Percentiles rank a stretch among this genome's conserved stretches.
Evolutionary conservation across 2,113 vertebrate species (phyloP).

Genomic region (Lichenostomus cassidix): DNA sequence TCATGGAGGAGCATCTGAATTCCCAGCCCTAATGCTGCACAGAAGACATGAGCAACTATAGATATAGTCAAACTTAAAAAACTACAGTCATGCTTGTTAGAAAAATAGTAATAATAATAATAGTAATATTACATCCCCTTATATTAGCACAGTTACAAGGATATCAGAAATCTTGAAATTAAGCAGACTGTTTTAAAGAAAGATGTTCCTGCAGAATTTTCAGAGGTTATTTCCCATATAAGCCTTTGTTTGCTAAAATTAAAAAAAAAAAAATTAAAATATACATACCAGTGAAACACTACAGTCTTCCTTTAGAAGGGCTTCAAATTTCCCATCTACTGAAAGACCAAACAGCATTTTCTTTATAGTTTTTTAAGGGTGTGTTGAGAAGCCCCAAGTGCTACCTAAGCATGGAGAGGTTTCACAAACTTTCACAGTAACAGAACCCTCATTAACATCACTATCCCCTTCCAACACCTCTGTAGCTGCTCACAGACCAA

Average conservation of each 20-base stretch:
- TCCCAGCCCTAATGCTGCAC: neutral
- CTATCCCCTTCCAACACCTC: rapidly evolving
- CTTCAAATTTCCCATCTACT: neutral
- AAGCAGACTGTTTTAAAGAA: neutral
- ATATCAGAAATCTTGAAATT: neutral
- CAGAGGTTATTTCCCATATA: neutral
- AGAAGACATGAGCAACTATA: neutral
- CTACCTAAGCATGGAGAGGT: rapidly evolving
- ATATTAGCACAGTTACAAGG: neutral
- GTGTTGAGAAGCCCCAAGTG: neutral
- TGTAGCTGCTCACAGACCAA: rapidly evolving
- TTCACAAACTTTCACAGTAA: no score
- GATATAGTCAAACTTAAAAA: neutral
- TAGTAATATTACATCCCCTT: neutral
- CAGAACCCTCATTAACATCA: rapidly evolving
- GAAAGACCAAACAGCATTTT: neutral
- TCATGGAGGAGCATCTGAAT: neutral
- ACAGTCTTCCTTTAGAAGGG: neutral
- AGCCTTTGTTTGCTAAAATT: neutral
- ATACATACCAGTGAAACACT: neutral
- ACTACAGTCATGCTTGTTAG: neutral
- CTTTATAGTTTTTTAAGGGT: neutral
- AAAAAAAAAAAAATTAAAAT: rapidly evolving
- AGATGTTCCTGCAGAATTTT: neutral
- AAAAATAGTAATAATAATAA: neutral